Evolutionary conservation across 53 echinoderm and acorn worm species (phyloP).

Genomic region (Antedon mediterranea): DNA sequence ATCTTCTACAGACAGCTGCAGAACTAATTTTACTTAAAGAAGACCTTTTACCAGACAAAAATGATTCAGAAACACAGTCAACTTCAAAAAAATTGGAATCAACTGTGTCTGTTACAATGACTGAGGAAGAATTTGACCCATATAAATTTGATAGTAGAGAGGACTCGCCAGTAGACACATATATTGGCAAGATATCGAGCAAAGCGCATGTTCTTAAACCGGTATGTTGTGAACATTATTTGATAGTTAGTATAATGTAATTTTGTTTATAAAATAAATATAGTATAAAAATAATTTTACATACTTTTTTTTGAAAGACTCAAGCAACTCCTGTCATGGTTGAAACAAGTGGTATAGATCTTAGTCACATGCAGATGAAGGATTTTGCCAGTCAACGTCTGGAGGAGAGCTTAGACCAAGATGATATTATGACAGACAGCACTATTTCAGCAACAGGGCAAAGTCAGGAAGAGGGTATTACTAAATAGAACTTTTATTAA

Average conservation of each 20-base stretch:
- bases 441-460: constrained; percentile 17
- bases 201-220: too few species aligned
- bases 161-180: neutral
- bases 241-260: too few species aligned
- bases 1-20: neutral
- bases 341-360: constrained; percentile 42
- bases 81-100: neutral
- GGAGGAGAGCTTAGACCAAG: constrained; percentile 26
- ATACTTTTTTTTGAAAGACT: neutral
- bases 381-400: constrained; percentile 79
- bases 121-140: constrained; percentile 5
- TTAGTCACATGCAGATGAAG: constrained; percentile 83
- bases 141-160: constrained; percentile 3
- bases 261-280: too few species aligned
- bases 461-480: constrained; percentile 9
- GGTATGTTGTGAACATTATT: too few species aligned
- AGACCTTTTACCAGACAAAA: too few species aligned
- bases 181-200: neutral
- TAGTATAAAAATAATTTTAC: too few species aligned
- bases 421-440: constrained; percentile 23
- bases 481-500: too few species aligned
- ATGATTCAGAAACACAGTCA: neutral
- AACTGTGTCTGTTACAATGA: neutral
- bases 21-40: neutral
- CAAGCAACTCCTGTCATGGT: constrained; percentile 59